Evolutionary conservation across 2,888 invertebrate species (phyloP), one percentile per base, ranked within the genome.

Genomic region (Apamea sordens): DNA sequence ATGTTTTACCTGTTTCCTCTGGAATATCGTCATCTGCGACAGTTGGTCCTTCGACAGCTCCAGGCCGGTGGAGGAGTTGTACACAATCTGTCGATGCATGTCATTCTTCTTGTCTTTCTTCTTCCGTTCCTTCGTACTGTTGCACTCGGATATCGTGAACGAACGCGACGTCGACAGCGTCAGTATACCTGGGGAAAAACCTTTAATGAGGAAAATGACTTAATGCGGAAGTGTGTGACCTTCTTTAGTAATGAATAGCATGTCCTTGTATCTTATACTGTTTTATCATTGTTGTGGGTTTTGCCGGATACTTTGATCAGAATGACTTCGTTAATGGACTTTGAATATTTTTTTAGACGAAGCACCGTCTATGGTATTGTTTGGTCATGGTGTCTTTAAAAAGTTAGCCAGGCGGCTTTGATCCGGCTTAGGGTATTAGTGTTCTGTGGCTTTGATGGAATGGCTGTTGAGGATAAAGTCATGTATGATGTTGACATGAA

Each of bases 11-110:
- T 98, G 98, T 92, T 98, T 98, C 84, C 97, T 97, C 85, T 98
- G 98, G 94, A 99, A 99, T 85, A 98, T 96, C 24, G 98, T 98
- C 94, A 98, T 97, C 74, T 97, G 98, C 77, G 98, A 97, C 11
- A 98, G 95, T 73, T 98, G 97, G 67, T 98, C 97, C 87, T 97
- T 97, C 0, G 98, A 97, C 56, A 98, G 94, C 80, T 97, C 97
- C 10, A 97, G 93, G 0, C 97, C 98, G 59, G 96, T 97, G 41
- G 97, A 97, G 0, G 97, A 97, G 85, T 97, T 97, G 92, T 97
- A 97, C 2, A 97, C 94, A 36, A 97, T 95, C 86, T 97, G 96
- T 13, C 95, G 93, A 79, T 95, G 95, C 83, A 95, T 93, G 77
- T 95, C 95, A 77, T 91, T 89, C 80, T 94, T 96, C 85, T 94